Base-by-base conservation (phyloP, 37 sponge, comb jelly and placozoan genomes). In the Ephydatia muelleri region DNA sequence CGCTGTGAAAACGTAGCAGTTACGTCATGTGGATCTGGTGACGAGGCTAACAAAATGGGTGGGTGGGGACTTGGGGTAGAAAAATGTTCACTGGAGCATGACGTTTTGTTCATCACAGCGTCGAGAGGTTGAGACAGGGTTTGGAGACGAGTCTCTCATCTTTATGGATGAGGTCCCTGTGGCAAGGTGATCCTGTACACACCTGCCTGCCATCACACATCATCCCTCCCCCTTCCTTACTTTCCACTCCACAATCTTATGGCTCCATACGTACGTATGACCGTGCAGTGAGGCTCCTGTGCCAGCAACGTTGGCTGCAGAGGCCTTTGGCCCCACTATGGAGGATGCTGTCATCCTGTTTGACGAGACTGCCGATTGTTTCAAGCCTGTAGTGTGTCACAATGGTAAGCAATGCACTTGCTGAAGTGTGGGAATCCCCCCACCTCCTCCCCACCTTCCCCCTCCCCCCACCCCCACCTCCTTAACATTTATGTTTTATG, bases 261-360 rank as follows among this genome's bases (percentile, higher is more conserved):
- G 5, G 3, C 70, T 68, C 26, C 70, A n/a, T 68, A 4, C 70
- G 29, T n/a, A 29, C 28, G 34, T 1, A 34, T 6, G n/a, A n/a
- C n/a, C n/a, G n/a, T n/a, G 35, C 35, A 75, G 75, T 36, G 78
- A 48, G 78, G 29, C 5, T 26, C 26, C 6, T 57, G 0, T 57
- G 57, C 57, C 57, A 19, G 6, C 16, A 21, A 21, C 16, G 57
- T 9, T 43, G 3, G 57, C 9, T 57, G 57, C 16, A 21, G 57
- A 11, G 57, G 57, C 0, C 19, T 57, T 14, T 57, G 57, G 57
- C 6, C 6, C 43, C 57, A 57, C 57, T 19, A 1, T 57, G 16
- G 57, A 57, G 0, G 85, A 85, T 37, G 22, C 23, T 9, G 85
- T 85, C 76, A 32, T 85, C 48, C 77, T 85, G 57, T 77, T 66